Percentiles rank a stretch among this genome's conserved stretches.
These are phyloP conservation scores for Laothoe populi DNA, from an alignment of 2,888 invertebrate genomes.

Conservation along the genomic window DNA sequence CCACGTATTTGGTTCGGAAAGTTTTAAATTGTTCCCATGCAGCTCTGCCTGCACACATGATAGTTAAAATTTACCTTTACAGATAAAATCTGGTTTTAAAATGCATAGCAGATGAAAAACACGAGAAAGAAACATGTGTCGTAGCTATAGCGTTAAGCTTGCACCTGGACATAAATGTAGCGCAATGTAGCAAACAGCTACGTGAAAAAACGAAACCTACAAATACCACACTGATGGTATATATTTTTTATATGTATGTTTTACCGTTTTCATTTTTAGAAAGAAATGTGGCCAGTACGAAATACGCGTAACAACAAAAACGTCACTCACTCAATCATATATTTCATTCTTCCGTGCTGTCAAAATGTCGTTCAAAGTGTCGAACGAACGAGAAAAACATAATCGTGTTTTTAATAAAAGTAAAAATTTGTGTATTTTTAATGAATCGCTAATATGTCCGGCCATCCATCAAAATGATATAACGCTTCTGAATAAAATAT, in stretches of 20 bases:
- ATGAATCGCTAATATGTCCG: slow-evolving; percentile 15
- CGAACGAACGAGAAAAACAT: slow-evolving; percentile 3
- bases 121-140: no score
- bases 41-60: neutral
- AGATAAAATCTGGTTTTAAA: slow-evolving; percentile 9
- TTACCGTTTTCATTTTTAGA: neutral
- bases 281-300: neutral
- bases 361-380: slow-evolving; percentile 5
- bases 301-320: neutral
- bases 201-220: no score
- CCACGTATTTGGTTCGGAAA: slow-evolving; percentile 30
- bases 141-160: no score
- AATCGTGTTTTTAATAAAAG: slow-evolving; percentile 10
- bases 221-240: no score
- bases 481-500: slow-evolving; percentile 34
- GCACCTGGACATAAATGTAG: neutral
- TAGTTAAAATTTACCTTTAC: slow-evolving; percentile 4
- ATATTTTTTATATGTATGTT: neutral
- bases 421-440: neutral
- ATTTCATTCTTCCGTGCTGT: slow-evolving; percentile 3
- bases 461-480: slow-evolving; percentile 23
- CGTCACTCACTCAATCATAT: neutral
- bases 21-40: slow-evolving; percentile 1
- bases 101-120: slow-evolving; percentile 1
- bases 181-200: neutral